Conservation (phyloP, 2,888 invertebrate genomes). For the Parthenolecanium corni region DNA sequence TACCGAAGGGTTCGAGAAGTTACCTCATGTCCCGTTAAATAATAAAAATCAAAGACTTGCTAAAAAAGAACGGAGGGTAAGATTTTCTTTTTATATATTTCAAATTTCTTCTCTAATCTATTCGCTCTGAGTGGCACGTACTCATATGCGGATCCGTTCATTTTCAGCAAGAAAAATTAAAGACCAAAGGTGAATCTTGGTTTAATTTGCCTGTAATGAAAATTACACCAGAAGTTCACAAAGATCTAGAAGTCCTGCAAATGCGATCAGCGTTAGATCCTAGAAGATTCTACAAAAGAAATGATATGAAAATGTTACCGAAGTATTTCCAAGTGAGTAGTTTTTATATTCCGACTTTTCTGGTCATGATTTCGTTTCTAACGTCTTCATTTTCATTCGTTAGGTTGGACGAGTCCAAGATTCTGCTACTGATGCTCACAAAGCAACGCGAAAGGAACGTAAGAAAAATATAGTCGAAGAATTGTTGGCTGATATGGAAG, state of each 20-base stretch:
- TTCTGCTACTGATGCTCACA: conserved; percentile 74
- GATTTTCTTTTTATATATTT: not conserved
- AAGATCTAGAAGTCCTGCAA: conserved; percentile 76
- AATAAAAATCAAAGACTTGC: conserved; percentile 47
- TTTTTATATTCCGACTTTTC: conserved; percentile 7
- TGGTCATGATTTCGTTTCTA: not conserved
- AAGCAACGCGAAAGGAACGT: conserved; percentile 72
- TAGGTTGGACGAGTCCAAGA: conserved; percentile 72
- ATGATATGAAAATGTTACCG: conserved; percentile 71
- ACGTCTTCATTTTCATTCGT: conserved; percentile 31
- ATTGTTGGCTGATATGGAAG: conserved; percentile 75
- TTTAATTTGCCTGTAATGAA: conserved; percentile 80
- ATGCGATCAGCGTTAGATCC: conserved; percentile 88
- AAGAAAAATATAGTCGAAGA: conserved; percentile 89
- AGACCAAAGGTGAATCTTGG: conserved; percentile 80
- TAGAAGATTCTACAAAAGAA: conserved; percentile 89
- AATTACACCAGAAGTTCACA: conserved; percentile 73
- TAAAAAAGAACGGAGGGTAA: conserved; percentile 47
- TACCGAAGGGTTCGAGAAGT: conserved; percentile 53
- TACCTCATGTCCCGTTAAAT: conserved; percentile 49
- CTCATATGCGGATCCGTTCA: not conserved
- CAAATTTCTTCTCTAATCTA: not conserved
- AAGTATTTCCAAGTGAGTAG: conserved; percentile 79
- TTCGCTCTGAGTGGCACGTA: not conserved
- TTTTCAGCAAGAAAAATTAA: conserved; percentile 54